Evolutionary conservation across 1,140 invertebrate genomes (phyloP).

Genomic region (Notospermus geniculatus): DNA sequence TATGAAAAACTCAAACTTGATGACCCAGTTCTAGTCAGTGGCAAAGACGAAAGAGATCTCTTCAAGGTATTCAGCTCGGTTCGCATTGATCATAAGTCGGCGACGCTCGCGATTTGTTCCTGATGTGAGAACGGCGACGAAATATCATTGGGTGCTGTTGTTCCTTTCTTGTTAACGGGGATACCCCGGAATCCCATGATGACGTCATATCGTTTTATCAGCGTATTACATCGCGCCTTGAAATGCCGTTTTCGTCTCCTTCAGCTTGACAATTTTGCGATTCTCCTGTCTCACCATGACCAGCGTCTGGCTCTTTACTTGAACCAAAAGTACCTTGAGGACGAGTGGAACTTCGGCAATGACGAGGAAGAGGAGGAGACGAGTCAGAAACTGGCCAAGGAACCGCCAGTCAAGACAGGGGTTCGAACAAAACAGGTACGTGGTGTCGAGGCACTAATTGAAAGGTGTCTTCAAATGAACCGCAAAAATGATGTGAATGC

Average conservation of each 20-base stretch:
- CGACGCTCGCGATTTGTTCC: neutral
- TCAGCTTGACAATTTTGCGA: conserved; percentile 44
- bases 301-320: conserved; percentile 31
- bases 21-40: conserved; percentile 6
- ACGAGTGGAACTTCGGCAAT: conserved; percentile 46
- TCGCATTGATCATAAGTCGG: neutral
- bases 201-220: neutral
- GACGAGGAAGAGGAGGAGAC: conserved; percentile 33
- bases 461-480: too few relatives aligned
- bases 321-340: conserved; percentile 38
- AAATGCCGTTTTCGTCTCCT: conserved; percentile 5
- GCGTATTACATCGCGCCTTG: neutral
- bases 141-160: neutral
- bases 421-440: conserved; percentile 34
- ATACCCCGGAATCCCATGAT: too few relatives aligned
- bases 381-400: conserved; percentile 15
- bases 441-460: neutral
- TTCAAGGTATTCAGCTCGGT: too few relatives aligned
- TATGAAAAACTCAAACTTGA: conserved; percentile 22
- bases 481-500: too few relatives aligned
- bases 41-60: conserved; percentile 21
- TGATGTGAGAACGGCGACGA: neutral
- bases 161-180: too few relatives aligned
- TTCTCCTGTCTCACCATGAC: conserved; percentile 45
- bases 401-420: conserved; percentile 34